Evolutionary conservation across 2,113 vertebrate species (phyloP).

Genomic region (Penelope pileata): DNA sequence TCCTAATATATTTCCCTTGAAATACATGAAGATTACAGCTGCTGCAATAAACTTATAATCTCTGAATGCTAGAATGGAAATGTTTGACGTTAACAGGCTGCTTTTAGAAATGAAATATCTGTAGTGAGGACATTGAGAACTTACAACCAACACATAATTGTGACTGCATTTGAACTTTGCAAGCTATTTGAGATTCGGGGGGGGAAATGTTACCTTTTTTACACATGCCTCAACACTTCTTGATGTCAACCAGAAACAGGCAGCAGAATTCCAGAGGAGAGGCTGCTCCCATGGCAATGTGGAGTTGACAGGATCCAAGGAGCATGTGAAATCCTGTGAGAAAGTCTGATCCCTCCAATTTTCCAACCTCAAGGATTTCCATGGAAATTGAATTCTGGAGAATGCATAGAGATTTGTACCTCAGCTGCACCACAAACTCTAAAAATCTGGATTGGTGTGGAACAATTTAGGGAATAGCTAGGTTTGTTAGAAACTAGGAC

Average conservation of each 20-base stretch:
- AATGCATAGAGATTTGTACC: neutral
- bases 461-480: neutral
- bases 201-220: neutral
- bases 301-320: neutral
- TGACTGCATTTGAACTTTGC: conserved; percentile 19
- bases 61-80: conserved; percentile 51
- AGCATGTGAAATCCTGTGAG: neutral
- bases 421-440: neutral
- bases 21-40: conserved; percentile 44
- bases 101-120: conserved; percentile 59
- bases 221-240: conserved; percentile 7
- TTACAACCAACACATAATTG: neutral
- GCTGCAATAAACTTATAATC: conserved; percentile 61
- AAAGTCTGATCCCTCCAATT: neutral
- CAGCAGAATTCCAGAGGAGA: neutral
- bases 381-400: neutral
- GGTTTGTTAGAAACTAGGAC: no score
- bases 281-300: neutral
- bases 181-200: neutral
- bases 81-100: conserved; percentile 63
- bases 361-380: neutral
- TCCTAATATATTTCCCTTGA: conserved; percentile 54
- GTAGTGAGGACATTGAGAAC: neutral
- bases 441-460: neutral
- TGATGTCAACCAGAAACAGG: conserved; percentile 17